A percentile compares a stretch with the other conserved stretches of the same genome.
These are phyloP conservation scores for Eleutherodactylus coqui DNA, from an alignment of 2,797 vertebrate species.

Conservation along the genomic window DNA sequence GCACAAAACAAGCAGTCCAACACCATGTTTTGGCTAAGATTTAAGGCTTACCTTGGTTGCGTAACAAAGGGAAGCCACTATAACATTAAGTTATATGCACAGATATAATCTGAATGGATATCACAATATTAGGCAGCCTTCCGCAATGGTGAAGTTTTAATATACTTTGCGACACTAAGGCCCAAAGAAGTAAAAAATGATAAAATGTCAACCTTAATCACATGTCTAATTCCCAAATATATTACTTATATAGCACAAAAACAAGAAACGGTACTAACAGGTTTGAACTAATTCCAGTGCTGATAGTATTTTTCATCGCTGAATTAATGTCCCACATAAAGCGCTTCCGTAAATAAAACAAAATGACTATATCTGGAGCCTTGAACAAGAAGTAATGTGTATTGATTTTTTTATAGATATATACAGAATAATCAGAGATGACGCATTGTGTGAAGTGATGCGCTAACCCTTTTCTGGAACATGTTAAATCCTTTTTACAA, in stretches of 20 bases:
- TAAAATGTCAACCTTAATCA: neutral
- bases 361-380: conserved; percentile 53
- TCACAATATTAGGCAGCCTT: too few relatives aligned
- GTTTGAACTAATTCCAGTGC: neutral
- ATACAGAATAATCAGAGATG: conserved; percentile 55
- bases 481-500: conserved; percentile 56
- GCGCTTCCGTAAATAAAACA: conserved; percentile 26
- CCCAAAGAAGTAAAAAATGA: neutral
- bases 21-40: too few relatives aligned
- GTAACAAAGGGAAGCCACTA: too few relatives aligned
- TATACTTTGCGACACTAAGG: too few relatives aligned
- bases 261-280: neutral
- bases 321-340: conserved; percentile 53
- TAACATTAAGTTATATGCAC: too few relatives aligned
- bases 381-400: conserved; percentile 55
- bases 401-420: conserved; percentile 56
- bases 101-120: too few relatives aligned
- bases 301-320: conserved; percentile 25
- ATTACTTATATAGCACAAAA: neutral
- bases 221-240: neutral
- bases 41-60: too few relatives aligned
- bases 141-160: too few relatives aligned
- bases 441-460: conserved; percentile 59
- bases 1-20: too few relatives aligned
- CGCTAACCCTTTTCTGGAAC: conserved; percentile 44